These are phyloP conservation scores for Drosophila setosimentum DNA, from an alignment of 2,888 invertebrate genomes.

Conservation along the genomic window DNA sequence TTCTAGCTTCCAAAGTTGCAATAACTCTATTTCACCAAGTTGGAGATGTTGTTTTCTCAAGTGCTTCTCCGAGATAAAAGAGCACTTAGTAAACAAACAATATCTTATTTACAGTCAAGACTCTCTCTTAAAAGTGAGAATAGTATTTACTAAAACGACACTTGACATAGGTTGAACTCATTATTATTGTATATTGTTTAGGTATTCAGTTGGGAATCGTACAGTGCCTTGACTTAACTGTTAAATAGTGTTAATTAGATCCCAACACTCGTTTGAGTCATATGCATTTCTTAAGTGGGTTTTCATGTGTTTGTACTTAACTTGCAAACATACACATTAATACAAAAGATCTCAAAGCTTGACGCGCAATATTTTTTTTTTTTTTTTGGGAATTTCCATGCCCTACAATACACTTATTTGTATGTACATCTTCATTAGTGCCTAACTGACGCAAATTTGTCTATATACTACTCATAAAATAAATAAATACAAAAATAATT, in stretches of 20 bases:
- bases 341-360: slow-evolving; percentile 6
- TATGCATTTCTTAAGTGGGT: slow-evolving; percentile 25
- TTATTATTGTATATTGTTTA: neutral
- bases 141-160: neutral
- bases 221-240: slow-evolving; percentile 28
- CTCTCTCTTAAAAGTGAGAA: neutral
- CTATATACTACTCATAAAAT: neutral
- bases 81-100: neutral
- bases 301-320: slow-evolving; percentile 28
- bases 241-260: slow-evolving; percentile 37
- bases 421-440: slow-evolving; percentile 6
- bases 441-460: neutral
- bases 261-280: slow-evolving; percentile 40
- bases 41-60: slow-evolving; percentile 2
- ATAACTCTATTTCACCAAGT: neutral
- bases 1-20: slow-evolving; percentile 2
- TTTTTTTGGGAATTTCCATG: slow-evolving; percentile 45
- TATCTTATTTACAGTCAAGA: too few relatives aligned
- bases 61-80: neutral
- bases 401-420: slow-evolving; percentile 1
- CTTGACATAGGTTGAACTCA: neutral
- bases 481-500: neutral
- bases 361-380: slow-evolving; percentile 30
- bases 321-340: neutral
- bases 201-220: slow-evolving; percentile 14